Conservation (phyloP, 35 echinoderm and acorn worm genomes). For the Lytechinus pictus region DNA sequence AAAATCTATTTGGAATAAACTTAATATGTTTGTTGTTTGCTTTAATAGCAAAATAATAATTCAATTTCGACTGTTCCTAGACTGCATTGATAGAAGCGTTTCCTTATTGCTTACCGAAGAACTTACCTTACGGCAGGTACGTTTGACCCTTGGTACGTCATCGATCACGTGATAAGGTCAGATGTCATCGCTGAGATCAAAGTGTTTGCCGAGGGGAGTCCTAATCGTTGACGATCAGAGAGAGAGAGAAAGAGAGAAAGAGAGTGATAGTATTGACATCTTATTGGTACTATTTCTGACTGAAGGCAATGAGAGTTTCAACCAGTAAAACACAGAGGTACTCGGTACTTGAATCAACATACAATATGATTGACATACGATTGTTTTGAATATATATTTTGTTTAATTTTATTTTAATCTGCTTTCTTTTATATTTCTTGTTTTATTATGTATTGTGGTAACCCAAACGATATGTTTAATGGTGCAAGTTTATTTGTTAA, state of each 20-base stretch:
- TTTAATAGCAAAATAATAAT: too few species aligned
- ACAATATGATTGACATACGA: too few species aligned
- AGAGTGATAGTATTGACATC: constrained; percentile 31
- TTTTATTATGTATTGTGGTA: too few species aligned
- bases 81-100: background rate
- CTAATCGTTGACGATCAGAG: background rate
- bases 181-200: constrained; percentile 19
- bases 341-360: too few species aligned
- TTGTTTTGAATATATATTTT: too few species aligned
- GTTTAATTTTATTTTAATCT: too few species aligned
- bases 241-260: too few species aligned
- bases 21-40: too few species aligned
- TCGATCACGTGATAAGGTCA: constrained; percentile 28
- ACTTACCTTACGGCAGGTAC: background rate
- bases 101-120: background rate
- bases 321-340: background rate
- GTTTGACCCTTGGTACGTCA: constrained; percentile 37
- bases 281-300: background rate
- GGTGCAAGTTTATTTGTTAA: too few species aligned
- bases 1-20: too few species aligned
- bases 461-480: too few species aligned
- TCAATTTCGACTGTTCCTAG: background rate
- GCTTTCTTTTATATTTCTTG: too few species aligned
- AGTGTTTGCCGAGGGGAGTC: background rate
- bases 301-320: background rate